These are phyloP conservation scores for Drosophila colorata DNA, from an alignment of 2,888 invertebrate genomes.

Conservation along the genomic window DNA sequence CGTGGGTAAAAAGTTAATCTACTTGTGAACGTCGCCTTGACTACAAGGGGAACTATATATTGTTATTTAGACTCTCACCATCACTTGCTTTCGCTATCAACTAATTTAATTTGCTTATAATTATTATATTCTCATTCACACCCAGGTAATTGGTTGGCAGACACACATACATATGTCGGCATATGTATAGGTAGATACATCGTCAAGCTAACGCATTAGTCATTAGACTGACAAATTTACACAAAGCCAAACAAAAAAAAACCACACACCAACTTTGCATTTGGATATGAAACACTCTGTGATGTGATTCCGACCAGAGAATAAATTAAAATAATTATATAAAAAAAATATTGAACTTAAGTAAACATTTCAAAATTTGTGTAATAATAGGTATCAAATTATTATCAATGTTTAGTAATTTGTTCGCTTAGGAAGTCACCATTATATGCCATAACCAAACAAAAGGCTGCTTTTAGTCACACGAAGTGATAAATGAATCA, in stretches of 20 bases:
- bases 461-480: conserved; percentile 45
- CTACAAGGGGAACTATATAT: conserved; percentile 15
- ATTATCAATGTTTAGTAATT: conserved; percentile 15
- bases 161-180: conserved; percentile 21
- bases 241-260: background rate
- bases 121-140: conserved; percentile 46
- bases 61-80: conserved; percentile 29
- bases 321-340: conserved; percentile 37
- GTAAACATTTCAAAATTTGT: background rate
- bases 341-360: conserved; percentile 23
- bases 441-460: conserved; percentile 4
- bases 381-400: background rate
- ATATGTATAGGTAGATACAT: conserved; percentile 13
- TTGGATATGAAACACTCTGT: conserved; percentile 16
- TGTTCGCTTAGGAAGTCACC: conserved; percentile 15
- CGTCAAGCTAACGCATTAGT: conserved; percentile 28
- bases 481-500: conserved; percentile 56
- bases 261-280: conserved; percentile 20
- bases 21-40: no score
- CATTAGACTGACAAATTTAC: conserved; percentile 36
- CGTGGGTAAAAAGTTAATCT: conserved; percentile 24
- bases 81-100: conserved; percentile 47
- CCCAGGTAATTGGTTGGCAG: conserved; percentile 17
- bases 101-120: conserved; percentile 52
- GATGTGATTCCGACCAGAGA: conserved; percentile 1